Evolutionary conservation across 37 sponge, comb jelly and placozoan genomes (phyloP).

Genomic region (Geodia barretti): DNA sequence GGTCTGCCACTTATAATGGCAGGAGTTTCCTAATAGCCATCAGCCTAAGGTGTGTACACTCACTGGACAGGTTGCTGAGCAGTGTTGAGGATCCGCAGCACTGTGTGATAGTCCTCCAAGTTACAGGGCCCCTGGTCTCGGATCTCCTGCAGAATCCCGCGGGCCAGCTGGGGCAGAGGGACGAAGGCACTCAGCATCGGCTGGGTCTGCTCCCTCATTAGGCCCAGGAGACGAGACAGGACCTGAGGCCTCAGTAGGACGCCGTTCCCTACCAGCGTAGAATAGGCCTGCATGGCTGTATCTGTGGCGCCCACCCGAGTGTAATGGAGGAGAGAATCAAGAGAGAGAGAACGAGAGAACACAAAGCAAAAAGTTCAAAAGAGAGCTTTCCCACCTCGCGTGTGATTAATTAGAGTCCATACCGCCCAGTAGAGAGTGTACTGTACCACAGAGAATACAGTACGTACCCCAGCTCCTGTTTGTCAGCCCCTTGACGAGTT

Average conservation of each 20-base stretch:
- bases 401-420: too few relatives aligned
- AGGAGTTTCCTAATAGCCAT: background rate
- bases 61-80: background rate
- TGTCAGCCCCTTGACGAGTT: slow-evolving; percentile 1
- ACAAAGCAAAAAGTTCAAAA: too few relatives aligned
- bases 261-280: background rate
- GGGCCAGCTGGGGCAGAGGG: background rate
- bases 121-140: background rate
- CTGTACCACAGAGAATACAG: background rate
- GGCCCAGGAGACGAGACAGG: background rate
- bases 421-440: too few relatives aligned
- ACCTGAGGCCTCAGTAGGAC: background rate
- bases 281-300: background rate
- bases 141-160: background rate
- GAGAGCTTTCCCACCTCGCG: too few relatives aligned
- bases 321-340: too few relatives aligned
- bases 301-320: too few relatives aligned
- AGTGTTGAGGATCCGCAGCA: background rate
- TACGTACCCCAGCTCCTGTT: slow-evolving; percentile 15
- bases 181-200: background rate
- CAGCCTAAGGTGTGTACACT: background rate
- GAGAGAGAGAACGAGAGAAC: too few relatives aligned
- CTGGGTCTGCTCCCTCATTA: background rate
- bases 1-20: too few relatives aligned
- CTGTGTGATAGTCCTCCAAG: background rate